Percentiles rank a stretch among this genome's conserved stretches.
These are phyloP conservation scores for Catalaphyllia jardinei DNA, from an alignment of 64 coral and sea anemone genomes.

Conservation along the genomic window DNA sequence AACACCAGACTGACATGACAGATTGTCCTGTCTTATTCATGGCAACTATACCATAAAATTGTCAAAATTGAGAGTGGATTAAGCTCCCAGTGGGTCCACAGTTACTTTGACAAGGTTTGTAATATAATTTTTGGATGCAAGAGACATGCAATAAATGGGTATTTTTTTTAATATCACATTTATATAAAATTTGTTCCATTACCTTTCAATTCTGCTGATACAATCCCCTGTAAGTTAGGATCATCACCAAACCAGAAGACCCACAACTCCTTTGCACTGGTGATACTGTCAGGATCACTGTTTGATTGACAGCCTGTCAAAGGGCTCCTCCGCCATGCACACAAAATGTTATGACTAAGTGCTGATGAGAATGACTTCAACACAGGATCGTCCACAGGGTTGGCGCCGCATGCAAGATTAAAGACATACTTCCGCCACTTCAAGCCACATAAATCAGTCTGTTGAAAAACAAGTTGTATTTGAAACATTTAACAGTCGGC, in stretches of 20 bases:
- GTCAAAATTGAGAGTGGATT: no score
- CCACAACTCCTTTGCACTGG: slow-evolving; percentile 88
- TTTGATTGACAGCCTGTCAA: slow-evolving; percentile 52
- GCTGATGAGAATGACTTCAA: slow-evolving; percentile 83
- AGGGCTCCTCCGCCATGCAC: slow-evolving; percentile 83
- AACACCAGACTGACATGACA: no score
- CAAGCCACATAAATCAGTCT: slow-evolving; percentile 96
- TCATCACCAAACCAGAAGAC: slow-evolving; percentile 99
- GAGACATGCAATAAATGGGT: no score
- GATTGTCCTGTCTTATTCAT: no score
- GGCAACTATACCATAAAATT: no score
- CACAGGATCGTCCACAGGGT: slow-evolving; percentile 82
- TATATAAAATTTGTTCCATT: background rate
- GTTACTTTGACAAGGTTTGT: no score
- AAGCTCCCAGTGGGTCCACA: no score
- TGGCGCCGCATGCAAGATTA: slow-evolving; percentile 38
- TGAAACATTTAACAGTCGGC: no score
- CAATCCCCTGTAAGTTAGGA: slow-evolving; percentile 83
- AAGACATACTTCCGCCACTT: slow-evolving; percentile 93
- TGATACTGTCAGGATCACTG: slow-evolving; percentile 39
- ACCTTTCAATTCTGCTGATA: slow-evolving; percentile 90
- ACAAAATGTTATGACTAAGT: slow-evolving; percentile 91
- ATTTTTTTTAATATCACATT: no score
- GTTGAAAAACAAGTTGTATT: background rate
- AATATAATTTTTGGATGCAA: no score